Conservation (phyloP, 2,113 vertebrate species). For the Orientallactaga bullata region DNA sequence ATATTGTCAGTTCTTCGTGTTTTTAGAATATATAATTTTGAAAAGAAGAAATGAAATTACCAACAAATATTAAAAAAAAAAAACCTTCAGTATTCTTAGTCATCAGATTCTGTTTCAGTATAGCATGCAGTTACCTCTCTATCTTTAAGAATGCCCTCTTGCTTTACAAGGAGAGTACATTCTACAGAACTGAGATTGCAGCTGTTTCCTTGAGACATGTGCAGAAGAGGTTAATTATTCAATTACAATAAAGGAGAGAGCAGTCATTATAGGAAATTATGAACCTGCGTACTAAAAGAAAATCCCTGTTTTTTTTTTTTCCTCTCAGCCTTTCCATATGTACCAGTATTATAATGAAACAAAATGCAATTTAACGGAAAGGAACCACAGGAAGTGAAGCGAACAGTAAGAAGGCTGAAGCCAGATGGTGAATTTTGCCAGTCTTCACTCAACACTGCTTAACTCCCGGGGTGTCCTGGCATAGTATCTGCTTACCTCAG, state of each 20-base stretch:
- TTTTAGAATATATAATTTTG: too few species aligned
- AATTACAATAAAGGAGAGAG: conserved; percentile 11
- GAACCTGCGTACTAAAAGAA: conserved; percentile 35
- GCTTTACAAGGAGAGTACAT: not conserved
- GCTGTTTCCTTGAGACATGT: not conserved
- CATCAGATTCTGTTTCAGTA: not conserved
- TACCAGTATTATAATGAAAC: conserved; percentile 53
- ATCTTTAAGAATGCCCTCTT: not conserved
- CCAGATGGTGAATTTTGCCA: conserved; percentile 65
- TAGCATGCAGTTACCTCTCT: not conserved
- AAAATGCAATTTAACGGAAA: conserved; percentile 60
- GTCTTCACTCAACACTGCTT: not conserved
- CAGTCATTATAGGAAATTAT: conserved; percentile 35
- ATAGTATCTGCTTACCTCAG: conserved; percentile 16
- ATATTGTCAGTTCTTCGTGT: too few species aligned
- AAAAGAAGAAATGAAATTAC: too few species aligned
- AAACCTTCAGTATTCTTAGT: not conserved
- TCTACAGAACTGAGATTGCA: not conserved
- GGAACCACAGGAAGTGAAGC: not conserved
- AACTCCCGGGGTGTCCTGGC: conserved; percentile 68
- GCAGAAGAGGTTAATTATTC: conserved; percentile 34
- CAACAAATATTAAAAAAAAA: not conserved
- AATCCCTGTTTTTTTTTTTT: conserved; percentile 64
- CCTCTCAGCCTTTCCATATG: conserved; percentile 65
- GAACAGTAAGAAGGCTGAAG: conserved; percentile 9